A percentile compares a stretch with the other conserved stretches of the same genome.
Evolutionary conservation across 2,113 vertebrate genomes (phyloP).

Genomic region (Cyphomyrus plagiostoma): DNA sequence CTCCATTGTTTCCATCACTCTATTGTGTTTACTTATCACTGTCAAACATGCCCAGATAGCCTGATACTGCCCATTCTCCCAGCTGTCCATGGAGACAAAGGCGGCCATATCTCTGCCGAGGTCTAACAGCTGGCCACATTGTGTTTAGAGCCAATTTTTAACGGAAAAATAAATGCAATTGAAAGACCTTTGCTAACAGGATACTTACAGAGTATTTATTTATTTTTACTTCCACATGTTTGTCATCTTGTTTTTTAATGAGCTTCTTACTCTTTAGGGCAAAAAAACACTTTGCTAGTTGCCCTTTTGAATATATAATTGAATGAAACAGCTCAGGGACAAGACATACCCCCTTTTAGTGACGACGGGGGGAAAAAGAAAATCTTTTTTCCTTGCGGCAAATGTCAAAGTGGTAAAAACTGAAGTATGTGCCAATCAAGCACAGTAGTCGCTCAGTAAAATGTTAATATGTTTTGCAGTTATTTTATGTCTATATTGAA

Average conservation of each 20-base stretch:
- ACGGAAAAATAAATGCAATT: conserved; percentile 2
- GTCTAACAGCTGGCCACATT: conserved; percentile 16
- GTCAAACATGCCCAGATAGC: conserved; percentile 48
- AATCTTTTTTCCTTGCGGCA: background rate
- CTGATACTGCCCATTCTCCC: conserved; percentile 41
- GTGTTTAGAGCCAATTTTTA: background rate
- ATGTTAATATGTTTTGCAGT: conserved; percentile 21
- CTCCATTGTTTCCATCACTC: conserved; percentile 8
- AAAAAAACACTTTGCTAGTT: background rate
- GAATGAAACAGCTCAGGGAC: background rate
- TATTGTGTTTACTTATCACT: conserved; percentile 51
- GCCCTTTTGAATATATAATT: conserved; percentile 11
- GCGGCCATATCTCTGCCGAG: conserved; percentile 34
- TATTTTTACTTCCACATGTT: conserved; percentile 1
- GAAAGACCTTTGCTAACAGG: background rate
- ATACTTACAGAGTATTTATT: background rate
- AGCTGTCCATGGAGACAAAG: conserved; percentile 44
- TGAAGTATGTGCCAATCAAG: conserved; percentile 12
- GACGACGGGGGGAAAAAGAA: background rate
- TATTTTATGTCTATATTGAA: conserved; percentile 50
- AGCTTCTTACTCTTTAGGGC: background rate
- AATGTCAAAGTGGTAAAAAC: conserved; percentile 20
- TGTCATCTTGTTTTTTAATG: conserved; percentile 9
- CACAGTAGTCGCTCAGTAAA: conserved; percentile 20
- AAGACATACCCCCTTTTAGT: conserved; percentile 16